Conservation (phyloP, 2,797 vertebrate species). For the Oryzias sinensis region DNA sequence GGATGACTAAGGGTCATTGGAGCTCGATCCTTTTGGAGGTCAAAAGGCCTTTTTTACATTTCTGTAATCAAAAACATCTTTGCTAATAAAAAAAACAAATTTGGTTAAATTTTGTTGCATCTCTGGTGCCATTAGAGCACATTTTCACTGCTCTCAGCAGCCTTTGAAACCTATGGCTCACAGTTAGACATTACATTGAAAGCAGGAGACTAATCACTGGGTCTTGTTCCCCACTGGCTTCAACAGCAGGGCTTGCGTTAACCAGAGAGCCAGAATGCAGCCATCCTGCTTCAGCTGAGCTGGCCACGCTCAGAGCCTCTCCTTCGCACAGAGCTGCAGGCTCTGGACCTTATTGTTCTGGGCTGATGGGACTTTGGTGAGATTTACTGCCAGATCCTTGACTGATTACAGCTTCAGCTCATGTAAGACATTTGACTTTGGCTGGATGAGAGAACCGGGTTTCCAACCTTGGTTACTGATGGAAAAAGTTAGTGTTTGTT, state of each 20-base stretch:
- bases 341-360: constrained; percentile 57
- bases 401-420: constrained; percentile 42
- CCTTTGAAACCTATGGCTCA: neutral
- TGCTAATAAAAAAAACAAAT: neutral
- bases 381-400: constrained; percentile 44
- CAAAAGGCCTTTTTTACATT: neutral
- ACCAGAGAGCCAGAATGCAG: constrained; percentile 14
- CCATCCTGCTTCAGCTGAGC: constrained; percentile 15
- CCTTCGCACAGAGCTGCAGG: constrained; percentile 12
- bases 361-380: constrained; percentile 48
- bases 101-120: neutral
- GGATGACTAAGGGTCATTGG: too few relatives aligned
- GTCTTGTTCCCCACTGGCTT: constrained; percentile 13
- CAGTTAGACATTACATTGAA: constrained; percentile 1
- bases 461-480: constrained; percentile 16
- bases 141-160: neutral
- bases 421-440: constrained; percentile 41
- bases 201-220: constrained; percentile 16
- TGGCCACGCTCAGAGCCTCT: constrained; percentile 1
- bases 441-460: constrained; percentile 9
- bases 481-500: constrained; percentile 4
- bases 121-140: neutral
- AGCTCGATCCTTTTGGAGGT: too few relatives aligned
- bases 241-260: constrained; percentile 12
- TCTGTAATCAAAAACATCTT: neutral